These are phyloP conservation scores for Rotaria macrura DNA, from an alignment of 2,888 invertebrate genomes.

Conservation along the genomic window DNA sequence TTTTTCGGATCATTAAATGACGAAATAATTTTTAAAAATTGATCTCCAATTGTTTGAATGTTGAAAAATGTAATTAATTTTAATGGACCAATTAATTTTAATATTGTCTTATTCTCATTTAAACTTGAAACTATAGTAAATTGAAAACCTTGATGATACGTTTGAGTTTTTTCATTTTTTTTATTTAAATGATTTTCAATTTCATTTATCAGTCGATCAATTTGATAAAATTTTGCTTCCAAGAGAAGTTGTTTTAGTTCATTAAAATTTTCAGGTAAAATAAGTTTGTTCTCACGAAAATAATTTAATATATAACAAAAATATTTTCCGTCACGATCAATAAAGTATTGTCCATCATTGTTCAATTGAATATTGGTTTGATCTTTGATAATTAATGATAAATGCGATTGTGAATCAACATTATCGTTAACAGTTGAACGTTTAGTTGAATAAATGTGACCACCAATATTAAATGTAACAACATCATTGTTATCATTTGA, in stretches of 20 bases:
- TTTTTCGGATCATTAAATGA: neutral
- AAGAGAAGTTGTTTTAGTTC: conserved; percentile 75
- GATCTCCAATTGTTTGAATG: neutral
- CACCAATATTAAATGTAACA: neutral
- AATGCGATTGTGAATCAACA: neutral
- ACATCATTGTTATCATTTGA: neutral
- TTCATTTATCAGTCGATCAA: conserved; percentile 54
- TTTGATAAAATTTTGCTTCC: conserved; percentile 80
- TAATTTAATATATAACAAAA: conserved; percentile 94
- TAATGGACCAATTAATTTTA: neutral
- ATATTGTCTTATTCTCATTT: neutral
- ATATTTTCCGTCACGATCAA: conserved; percentile 92
- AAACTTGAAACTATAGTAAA: neutral
- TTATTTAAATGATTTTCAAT: conserved; percentile 36
- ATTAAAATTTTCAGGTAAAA: conserved; percentile 74
- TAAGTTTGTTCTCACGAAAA: conserved; percentile 75
- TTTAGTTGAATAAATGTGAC: neutral
- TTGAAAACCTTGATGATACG: no score
- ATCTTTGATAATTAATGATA: neutral
- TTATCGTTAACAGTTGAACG: neutral
- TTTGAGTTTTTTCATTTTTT: neutral
- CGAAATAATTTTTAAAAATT: neutral
- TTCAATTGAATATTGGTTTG: neutral
- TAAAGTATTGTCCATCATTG: conserved; percentile 70
- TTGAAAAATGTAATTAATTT: neutral